A percentile compares a stretch with the other conserved stretches of the same genome.
Evolutionary conservation across 2,888 invertebrate genomes (phyloP).

Genomic region (Meta bourneti): DNA sequence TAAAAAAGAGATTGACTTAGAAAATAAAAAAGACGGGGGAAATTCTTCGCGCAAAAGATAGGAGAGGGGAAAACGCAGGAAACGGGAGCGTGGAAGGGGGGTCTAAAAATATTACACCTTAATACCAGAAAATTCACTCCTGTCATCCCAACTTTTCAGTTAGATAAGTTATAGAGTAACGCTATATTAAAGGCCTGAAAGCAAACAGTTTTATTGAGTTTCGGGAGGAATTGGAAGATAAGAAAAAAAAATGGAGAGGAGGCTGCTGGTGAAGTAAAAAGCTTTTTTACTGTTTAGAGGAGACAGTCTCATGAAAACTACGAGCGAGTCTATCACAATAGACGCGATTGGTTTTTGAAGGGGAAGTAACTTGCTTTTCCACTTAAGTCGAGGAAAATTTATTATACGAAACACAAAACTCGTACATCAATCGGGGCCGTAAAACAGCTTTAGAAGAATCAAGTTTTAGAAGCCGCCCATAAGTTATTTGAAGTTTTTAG

Average conservation of each 20-base stretch:
- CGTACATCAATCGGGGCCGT: background rate
- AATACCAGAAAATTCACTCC: conserved; percentile 43
- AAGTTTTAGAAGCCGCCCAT: no score
- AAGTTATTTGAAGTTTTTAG: no score
- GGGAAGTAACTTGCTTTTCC: background rate
- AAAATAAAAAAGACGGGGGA: background rate
- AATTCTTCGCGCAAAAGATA: conserved; percentile 3
- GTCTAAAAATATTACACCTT: conserved; percentile 41
- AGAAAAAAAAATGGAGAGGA: background rate
- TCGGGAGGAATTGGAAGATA: conserved; percentile 7
- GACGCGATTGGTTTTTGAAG: background rate
- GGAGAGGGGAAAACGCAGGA: conserved; percentile 6
- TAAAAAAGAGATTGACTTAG: conserved; percentile 9
- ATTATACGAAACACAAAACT: background rate
- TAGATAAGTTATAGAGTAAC: conserved; percentile 36
- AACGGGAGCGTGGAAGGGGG: background rate
- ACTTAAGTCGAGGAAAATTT: background rate
- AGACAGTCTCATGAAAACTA: background rate
- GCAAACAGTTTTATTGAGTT: conserved; percentile 66
- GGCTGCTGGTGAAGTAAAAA: background rate
- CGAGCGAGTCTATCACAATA: background rate
- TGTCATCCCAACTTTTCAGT: conserved; percentile 54
- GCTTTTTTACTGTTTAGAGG: background rate
- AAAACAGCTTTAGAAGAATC: background rate
- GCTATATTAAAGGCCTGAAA: conserved; percentile 53